Conservation (phyloP, 2,797 vertebrate genomes). For the Micromesistius poutassou region DNA sequence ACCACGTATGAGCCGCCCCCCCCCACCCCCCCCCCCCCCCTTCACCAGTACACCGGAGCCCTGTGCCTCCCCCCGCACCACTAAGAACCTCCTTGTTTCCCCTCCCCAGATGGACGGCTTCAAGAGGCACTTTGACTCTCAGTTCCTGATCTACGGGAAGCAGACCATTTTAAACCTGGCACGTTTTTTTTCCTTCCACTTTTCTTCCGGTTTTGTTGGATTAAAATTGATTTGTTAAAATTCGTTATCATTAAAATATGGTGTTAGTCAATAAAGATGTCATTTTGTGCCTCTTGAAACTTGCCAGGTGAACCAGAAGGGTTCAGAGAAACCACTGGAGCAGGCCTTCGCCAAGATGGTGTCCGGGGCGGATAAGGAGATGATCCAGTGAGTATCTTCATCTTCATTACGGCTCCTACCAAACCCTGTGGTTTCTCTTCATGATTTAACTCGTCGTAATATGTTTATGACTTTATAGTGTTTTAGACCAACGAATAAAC, state of each 20-base stretch:
- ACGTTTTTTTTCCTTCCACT: conserved; percentile 37
- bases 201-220: background rate
- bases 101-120: conserved; percentile 88
- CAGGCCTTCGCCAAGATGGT: conserved; percentile 91
- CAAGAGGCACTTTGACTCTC: conserved; percentile 96
- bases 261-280: background rate
- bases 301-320: conserved; percentile 92
- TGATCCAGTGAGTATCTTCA: conserved; percentile 80
- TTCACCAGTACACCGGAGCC: background rate
- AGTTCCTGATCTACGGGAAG: conserved; percentile 95
- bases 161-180: conserved; percentile 97
- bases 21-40: background rate
- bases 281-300: background rate
- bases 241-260: background rate
- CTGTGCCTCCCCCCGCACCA: background rate
- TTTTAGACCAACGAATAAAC: background rate
- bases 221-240: background rate
- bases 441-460: background rate
- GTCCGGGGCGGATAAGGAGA: conserved; percentile 80
- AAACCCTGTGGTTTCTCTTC: background rate
- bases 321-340: conserved; percentile 94
- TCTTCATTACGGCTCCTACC: background rate
- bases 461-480: background rate
- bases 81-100: conserved; percentile 7
- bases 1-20: conserved; percentile 79